These are phyloP conservation scores for Tinamus major DNA, from an alignment of 2,797 vertebrate species.

Conservation along the genomic window DNA sequence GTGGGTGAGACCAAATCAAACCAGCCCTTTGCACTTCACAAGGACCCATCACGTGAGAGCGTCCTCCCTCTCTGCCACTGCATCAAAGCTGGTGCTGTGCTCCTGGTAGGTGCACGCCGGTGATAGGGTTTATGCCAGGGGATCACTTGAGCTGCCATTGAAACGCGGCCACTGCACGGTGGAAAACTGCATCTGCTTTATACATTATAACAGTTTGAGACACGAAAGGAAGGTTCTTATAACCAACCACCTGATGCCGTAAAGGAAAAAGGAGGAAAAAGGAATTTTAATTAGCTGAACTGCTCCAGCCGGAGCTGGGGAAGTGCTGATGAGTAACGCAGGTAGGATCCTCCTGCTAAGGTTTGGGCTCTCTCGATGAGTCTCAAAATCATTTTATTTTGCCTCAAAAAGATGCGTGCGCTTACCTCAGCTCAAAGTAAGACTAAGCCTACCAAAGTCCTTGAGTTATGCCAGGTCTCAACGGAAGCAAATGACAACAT, in stretches of 20 bases:
- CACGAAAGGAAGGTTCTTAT: constrained; percentile 37
- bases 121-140: neutral
- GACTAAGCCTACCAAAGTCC: neutral
- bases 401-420: neutral
- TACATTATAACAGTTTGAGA: constrained; percentile 33
- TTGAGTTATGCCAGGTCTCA: neutral
- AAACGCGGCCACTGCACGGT: constrained; percentile 39
- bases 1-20: neutral
- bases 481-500: neutral
- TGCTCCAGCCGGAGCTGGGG: neutral
- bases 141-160: constrained; percentile 26
- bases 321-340: neutral
- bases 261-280: constrained; percentile 63
- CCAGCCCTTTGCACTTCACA: neutral
- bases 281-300: constrained; percentile 63
- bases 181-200: constrained; percentile 55
- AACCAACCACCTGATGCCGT: constrained; percentile 62
- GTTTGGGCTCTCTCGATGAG: constrained; percentile 9
- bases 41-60: neutral
- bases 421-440: neutral
- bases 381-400: neutral
- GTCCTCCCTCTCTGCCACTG: neutral
- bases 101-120: constrained; percentile 1
- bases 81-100: neutral
- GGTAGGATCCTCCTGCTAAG: neutral